These are phyloP conservation scores for Oryzias sinensis DNA, from an alignment of 2,797 vertebrate species.

Conservation along the genomic window DNA sequence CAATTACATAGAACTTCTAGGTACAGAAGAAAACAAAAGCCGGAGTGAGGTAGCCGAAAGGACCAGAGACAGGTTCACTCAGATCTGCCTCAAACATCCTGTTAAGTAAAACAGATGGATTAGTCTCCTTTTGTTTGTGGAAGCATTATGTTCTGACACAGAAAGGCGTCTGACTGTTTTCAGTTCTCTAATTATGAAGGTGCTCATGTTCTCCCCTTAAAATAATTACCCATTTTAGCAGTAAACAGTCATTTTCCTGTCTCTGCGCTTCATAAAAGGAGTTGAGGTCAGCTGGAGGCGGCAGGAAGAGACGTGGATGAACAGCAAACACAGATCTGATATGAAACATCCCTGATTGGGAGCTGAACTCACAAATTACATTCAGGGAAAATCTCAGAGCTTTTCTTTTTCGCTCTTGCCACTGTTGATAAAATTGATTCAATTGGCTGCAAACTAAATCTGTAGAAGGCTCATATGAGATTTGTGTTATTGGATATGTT, in stretches of 20 bases:
- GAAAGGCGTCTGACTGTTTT: conserved; percentile 37
- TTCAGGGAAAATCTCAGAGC: conserved; percentile 2
- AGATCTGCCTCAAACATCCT: conserved; percentile 64
- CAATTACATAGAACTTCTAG: conserved; percentile 59
- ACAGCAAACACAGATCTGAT: conserved; percentile 9
- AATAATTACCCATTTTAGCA: conserved; percentile 19
- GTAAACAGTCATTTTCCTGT: conserved; percentile 18
- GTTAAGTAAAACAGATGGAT: conserved; percentile 70
- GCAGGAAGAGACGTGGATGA: conserved; percentile 4
- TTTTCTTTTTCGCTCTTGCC: conserved; percentile 1
- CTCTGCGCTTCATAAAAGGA: conserved; percentile 6
- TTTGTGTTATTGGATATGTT: conserved; percentile 2
- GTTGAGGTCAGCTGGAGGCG: not conserved
- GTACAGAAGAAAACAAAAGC: conserved; percentile 44
- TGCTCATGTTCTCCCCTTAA: conserved; percentile 21
- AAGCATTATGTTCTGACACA: conserved; percentile 40
- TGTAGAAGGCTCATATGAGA: not conserved
- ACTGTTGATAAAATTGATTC: conserved; percentile 14
- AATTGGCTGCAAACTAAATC: not conserved
- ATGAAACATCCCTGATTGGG: conserved; percentile 14
- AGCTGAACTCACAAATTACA: conserved; percentile 11
- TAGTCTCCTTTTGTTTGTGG: conserved; percentile 57
- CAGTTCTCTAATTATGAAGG: conserved; percentile 39
- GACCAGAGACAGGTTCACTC: conserved; percentile 38
- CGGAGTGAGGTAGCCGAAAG: conserved; percentile 32